phyloP scores from a whole-genome alignment of 2,888 invertebrate genomes.

The Melanchra persicariae region DNA sequence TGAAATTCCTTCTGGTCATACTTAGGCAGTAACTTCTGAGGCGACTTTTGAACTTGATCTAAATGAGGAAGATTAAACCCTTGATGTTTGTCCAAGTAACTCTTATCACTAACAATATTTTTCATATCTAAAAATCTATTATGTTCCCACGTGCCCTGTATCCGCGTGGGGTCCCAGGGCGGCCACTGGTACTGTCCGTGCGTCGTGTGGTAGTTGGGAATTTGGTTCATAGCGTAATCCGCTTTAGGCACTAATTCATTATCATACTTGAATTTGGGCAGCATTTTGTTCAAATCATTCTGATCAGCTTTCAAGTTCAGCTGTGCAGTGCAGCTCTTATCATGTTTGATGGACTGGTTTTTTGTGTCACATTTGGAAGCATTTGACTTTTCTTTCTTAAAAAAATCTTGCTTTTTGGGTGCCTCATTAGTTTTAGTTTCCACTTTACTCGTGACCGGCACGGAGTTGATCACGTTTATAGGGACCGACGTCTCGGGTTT shows the following conservation, averaged over 20 bases:
- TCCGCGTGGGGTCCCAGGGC: slow-evolving; percentile 89
- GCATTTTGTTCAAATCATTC: slow-evolving; percentile 89
- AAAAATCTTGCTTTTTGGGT: slow-evolving; percentile 89
- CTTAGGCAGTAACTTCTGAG: slow-evolving; percentile 90
- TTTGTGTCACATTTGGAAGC: slow-evolving; percentile 82
- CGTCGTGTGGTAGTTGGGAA: slow-evolving; percentile 92
- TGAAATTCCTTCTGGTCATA: slow-evolving; percentile 88
- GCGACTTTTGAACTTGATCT: slow-evolving; percentile 91
- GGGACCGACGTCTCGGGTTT: slow-evolving; percentile 87
- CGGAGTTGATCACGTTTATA: slow-evolving; percentile 87
- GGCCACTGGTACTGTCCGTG: slow-evolving; percentile 92
- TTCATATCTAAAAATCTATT: slow-evolving; percentile 88
- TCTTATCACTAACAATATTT: slow-evolving; percentile 88
- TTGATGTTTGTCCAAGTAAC: slow-evolving; percentile 91
- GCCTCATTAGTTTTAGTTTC: slow-evolving; percentile 84
- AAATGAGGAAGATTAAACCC: slow-evolving; percentile 91
- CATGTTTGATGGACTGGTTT: slow-evolving; percentile 84
- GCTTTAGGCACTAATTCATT: slow-evolving; percentile 91
- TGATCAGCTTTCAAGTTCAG: slow-evolving; percentile 84
- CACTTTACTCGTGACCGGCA: slow-evolving; percentile 81
- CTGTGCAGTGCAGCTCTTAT: slow-evolving; percentile 84
- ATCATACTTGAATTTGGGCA: slow-evolving; percentile 89
- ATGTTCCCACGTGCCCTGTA: slow-evolving; percentile 90
- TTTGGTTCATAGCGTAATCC: slow-evolving; percentile 92
- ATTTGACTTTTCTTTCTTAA: slow-evolving; percentile 88